Base-by-base conservation (phyloP, 1,140 invertebrate species). In the Philotrypesis tridentata region DNA sequence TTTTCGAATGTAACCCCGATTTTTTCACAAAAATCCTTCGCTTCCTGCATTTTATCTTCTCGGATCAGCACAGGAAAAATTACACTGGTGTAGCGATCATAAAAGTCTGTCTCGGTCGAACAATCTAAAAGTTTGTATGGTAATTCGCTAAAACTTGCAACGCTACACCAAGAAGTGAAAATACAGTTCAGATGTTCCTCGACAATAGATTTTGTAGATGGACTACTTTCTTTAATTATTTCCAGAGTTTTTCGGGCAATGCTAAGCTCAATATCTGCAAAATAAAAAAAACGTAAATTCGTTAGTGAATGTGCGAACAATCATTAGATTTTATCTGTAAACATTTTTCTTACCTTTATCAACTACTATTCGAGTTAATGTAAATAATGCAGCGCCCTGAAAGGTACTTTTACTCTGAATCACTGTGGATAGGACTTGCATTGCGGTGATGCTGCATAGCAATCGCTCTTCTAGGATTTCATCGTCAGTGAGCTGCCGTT, bases 101-200 rank as follows among this genome's bases (percentile, higher is more conserved):
- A 93, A 83, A 93, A 93, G 17, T 91, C 84, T 6, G 78, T 67
- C 82, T 89, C 85, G 12, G 84, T 87, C 1, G 74, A 27, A 74
- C 87, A 92, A 9, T 85, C 82, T 3, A 89, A 85, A n/a, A 92
- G 80, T 23, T 65, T 82, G 87, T 88, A 91, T 3, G 91, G 92
- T 85, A 92, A 92, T 6, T 76, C 85, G 25, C 86, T 74, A 3
- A 89, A 85, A 4, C 85, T 74, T 79, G 85, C 84, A 8, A 84
- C 61, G 40, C 79, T 61, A 70, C 89, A 85, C 82, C 86, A 88
- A 1, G 85, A 84, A 0, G 87, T 33, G n/a, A 92, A 29, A 12
- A 91, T 48, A 67, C 89, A 89, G 48, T 90, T 88, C 1, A 92
- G 79, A 87, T 92, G 91, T 37, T 89, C 87, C 43, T 91, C 88